phyloP scores from a whole-genome alignment of 2,797 vertebrate species.

The Calcarius lapponicus region DNA sequence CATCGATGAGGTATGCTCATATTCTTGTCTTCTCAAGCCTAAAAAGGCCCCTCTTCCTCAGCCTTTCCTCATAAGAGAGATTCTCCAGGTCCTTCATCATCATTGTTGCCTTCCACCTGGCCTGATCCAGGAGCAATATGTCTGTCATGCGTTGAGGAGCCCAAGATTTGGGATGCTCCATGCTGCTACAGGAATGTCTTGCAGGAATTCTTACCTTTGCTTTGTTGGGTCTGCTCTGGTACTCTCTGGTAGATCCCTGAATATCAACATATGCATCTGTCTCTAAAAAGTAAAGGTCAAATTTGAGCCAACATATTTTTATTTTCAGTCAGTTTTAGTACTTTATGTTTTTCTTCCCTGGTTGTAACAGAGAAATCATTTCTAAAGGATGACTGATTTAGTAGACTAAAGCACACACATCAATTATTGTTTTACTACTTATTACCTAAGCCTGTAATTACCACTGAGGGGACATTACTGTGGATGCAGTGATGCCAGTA shows the following conservation, averaged over 20 bases:
- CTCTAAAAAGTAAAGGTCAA: background rate
- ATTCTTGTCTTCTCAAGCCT: background rate
- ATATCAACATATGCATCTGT: background rate
- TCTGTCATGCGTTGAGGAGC: background rate
- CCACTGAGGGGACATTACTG: background rate
- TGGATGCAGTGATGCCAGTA: background rate
- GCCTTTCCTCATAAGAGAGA: background rate
- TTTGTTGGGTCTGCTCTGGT: background rate
- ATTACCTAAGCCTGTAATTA: conserved; percentile 2
- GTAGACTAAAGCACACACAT: background rate
- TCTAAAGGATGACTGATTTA: background rate
- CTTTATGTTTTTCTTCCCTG: background rate
- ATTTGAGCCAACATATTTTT: background rate
- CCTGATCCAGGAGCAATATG: background rate
- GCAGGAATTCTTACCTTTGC: background rate
- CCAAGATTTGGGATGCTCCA: background rate
- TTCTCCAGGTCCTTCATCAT: too few species aligned
- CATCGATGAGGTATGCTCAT: rapidly evolving
- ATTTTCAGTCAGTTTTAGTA: background rate
- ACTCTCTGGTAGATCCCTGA: background rate
- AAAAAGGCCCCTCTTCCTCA: background rate
- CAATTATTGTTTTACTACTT: conserved; percentile 17
- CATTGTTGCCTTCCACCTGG: background rate
- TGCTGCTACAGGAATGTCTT: background rate
- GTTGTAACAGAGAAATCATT: background rate